Base-by-base conservation (phyloP, 2,113 vertebrate species). In the Plestiodon gilberti region DNA sequence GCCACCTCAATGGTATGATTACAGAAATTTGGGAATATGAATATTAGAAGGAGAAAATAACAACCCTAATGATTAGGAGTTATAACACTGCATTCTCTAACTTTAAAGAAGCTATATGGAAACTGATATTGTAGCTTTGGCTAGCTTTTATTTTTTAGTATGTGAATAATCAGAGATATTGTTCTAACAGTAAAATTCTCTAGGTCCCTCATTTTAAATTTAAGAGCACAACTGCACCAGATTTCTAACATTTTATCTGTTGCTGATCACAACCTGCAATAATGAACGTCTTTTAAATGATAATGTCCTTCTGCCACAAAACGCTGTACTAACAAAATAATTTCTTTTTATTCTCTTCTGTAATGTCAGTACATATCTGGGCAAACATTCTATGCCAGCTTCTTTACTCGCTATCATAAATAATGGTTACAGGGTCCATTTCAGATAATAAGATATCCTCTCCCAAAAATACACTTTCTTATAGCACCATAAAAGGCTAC, bases 381-480 rank as follows among this genome's bases (percentile, higher is more conserved):
- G 22, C 38, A 76, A 52, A 64, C 9, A 11, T 15, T 0, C 61
- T 81, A 55, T 62, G 7, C n/a, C 38, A 87, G 84, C 80, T n/a
- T 76, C 48, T 28, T 87, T 84, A n/a, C 64, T 73, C 82, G 23
- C 20, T 88, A 10, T 73, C n/a, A 67, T 70, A 82, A 85, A 76
- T 85, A 78, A 76, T 14, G 67, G 35, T 23, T 78, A 55, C n/a
- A 76, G 22, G 61, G 1, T 1, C 52, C 17, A 48, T 40, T 86
- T 75, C 62, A 75, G n/a, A 80, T 59, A 83, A 48, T 76, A 77
- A 52, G 35, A 87, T 78, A 83, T 25, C 25, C 20, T 3, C 33
- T 33, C 70, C 52, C 28, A 14, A 83, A n/a, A 75, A 83, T 55
- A 84, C 9, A 8, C 22, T 81, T 38, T 65, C 40, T 64, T 70